Evolutionary conservation across 2,113 vertebrate species (phyloP), one percentile per base, ranked within the genome.

Genomic region (Elaphurus davidianus): DNA sequence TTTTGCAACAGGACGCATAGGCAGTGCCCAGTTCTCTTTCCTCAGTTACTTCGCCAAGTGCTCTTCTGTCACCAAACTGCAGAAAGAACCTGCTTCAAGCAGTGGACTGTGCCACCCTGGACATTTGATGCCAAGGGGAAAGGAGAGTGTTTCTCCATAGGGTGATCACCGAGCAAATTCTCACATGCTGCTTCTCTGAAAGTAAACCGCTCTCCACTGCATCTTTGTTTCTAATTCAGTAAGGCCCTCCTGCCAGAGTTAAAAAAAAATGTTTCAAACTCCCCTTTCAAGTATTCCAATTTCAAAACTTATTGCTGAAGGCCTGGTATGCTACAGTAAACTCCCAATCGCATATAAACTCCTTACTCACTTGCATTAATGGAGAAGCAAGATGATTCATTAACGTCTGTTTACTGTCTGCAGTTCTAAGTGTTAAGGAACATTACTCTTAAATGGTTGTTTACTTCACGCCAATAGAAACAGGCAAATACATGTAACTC

Each of bases 241-340:
- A 86, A n/a, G 97, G 97, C 96, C 96, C 96, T 62, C 47, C 47
- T 98, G 97, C 97, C 98, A 98, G 96, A 97, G 96, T 97, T 98
- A 87, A 98, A 97, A 43, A 21, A 76, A 98, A 98, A 98, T 95
- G 25, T 98, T 98, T 98, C 98, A 98, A 98, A 98, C 78, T 98
- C 94, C 97, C 97, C 97, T 98, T 98, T 98, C 92, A 99, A 98
- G 98, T 67, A 96, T 98, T 98, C 92, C 96, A 98, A 98, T 97
- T 98, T 98, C 90, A 97, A 98, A 98, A 98, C 98, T 97, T 82
- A 98, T 52, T 98, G 97, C 87, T 98, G 78, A 98, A 97, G 95
- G 95, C 96, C 83, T 97, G 87, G 98, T 92, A 98, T 97, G 96
- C 98, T 98, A 98, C 95, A 96, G 98, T 97, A 98, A 98, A 97